phyloP scores from a whole-genome alignment of 2,888 invertebrate genomes.

The Acleris literana region DNA sequence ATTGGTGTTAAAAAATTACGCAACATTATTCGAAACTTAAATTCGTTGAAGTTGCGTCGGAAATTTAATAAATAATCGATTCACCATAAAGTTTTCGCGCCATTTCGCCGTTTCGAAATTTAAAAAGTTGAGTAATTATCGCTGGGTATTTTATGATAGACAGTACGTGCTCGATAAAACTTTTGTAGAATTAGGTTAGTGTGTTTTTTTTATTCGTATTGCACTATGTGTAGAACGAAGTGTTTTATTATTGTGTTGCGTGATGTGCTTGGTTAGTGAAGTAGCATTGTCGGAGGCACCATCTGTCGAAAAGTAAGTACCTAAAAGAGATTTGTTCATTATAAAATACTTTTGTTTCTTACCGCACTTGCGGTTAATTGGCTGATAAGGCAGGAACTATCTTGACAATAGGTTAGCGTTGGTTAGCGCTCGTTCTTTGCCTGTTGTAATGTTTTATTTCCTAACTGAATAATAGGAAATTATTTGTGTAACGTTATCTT shows the following conservation, averaged over 20 bases:
- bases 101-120: slow-evolving; percentile 42
- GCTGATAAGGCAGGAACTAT: background rate
- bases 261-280: slow-evolving; percentile 71
- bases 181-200: slow-evolving; percentile 39
- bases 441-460: background rate
- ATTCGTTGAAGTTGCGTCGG: background rate
- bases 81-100: slow-evolving; percentile 43
- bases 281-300: slow-evolving; percentile 64
- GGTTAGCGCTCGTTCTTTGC: background rate
- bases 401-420: background rate
- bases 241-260: slow-evolving; percentile 58
- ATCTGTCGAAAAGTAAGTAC: slow-evolving; percentile 83
- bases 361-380: background rate
- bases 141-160: slow-evolving; percentile 35
- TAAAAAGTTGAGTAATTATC: slow-evolving; percentile 37
- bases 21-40: slow-evolving; percentile 19
- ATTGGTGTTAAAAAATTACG: slow-evolving; percentile 20
- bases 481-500: no score
- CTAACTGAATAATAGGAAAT: no score
- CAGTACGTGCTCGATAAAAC: slow-evolving; percentile 34
- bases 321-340: slow-evolving; percentile 1
- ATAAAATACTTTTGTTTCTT: slow-evolving; percentile 12
- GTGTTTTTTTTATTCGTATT: slow-evolving; percentile 45
- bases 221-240: slow-evolving; percentile 62
- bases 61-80: slow-evolving; percentile 40